These are phyloP conservation scores for Drosophila aldrichi DNA, from an alignment of 2,888 invertebrate genomes.

Conservation along the genomic window DNA sequence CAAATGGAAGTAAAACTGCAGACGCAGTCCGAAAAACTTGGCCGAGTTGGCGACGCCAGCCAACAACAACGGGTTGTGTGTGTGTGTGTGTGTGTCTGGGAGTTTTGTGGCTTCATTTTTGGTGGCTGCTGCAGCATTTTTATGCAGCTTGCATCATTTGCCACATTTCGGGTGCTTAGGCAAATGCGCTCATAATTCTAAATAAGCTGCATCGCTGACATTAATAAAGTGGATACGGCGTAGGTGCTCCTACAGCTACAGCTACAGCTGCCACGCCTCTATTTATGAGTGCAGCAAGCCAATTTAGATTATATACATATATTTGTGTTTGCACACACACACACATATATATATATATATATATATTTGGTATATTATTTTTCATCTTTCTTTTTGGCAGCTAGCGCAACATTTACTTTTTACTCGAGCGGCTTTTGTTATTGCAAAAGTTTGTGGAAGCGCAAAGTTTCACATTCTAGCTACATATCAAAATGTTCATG, in stretches of 20 bases:
- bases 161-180: conserved; percentile 51
- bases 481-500: conserved; percentile 64
- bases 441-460: conserved; percentile 51
- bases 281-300: conserved; percentile 26
- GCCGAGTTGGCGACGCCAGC: conserved; percentile 66
- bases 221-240: conserved; percentile 42
- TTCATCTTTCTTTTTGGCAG: conserved; percentile 7
- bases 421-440: conserved; percentile 48
- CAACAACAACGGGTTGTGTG: conserved; percentile 39
- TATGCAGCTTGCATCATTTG: conserved; percentile 58
- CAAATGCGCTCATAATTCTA: conserved; percentile 69
- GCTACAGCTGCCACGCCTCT: conserved; percentile 17
- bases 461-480: conserved; percentile 45
- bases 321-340: not conserved
- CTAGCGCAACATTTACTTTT: conserved; percentile 51
- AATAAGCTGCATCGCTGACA: conserved; percentile 63
- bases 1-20: conserved; percentile 58
- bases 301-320: conserved; percentile 27
- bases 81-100: conserved; percentile 5
- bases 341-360: not conserved
- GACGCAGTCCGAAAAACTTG: conserved; percentile 70
- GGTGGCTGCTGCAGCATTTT: conserved; percentile 44
- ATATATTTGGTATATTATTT: not conserved
- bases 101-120: conserved; percentile 12
- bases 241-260: conserved; percentile 8